Evolutionary conservation across 1,140 invertebrate genomes (phyloP).

Genomic region (Temnothorax nylanderi): DNA sequence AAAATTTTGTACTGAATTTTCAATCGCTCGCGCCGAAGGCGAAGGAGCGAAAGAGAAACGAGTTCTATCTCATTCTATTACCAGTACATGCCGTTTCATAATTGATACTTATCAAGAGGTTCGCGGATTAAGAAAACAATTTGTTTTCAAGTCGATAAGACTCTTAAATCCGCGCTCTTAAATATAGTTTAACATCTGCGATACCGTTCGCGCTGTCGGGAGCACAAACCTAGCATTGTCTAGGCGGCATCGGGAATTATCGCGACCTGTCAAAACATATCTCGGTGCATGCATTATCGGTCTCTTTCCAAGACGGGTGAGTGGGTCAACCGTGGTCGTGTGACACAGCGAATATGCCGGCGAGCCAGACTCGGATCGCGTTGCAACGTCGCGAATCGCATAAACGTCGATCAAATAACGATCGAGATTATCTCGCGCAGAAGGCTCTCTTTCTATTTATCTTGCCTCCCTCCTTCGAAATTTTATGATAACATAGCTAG

Average conservation of each 20-base stretch:
- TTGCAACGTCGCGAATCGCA: constrained; percentile 19
- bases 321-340: constrained; percentile 45
- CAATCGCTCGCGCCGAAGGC: not conserved
- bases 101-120: constrained; percentile 1
- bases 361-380: constrained; percentile 43
- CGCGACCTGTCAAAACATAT: constrained; percentile 73
- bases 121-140: constrained; percentile 12
- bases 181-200: constrained; percentile 14
- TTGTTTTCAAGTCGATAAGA: constrained; percentile 16
- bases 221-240: constrained; percentile 58
- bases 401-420: constrained; percentile 37
- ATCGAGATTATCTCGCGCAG: not conserved
- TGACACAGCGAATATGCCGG: constrained; percentile 53
- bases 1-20: not conserved
- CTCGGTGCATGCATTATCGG: constrained; percentile 60
- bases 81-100: not conserved
- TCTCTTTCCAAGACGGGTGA: constrained; percentile 57
- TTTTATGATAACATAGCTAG: not conserved
- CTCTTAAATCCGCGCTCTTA: not conserved
- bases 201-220: not conserved
- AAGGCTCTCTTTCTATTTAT: not conserved
- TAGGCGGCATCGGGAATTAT: constrained; percentile 67
- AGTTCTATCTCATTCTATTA: not conserved
- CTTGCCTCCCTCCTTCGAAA: not conserved
- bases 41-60: not conserved